A percentile compares a stretch with the other conserved stretches of the same genome.
Conservation (phyloP, 2,113 vertebrate genomes). For the Lipotes vexillifer region DNA sequence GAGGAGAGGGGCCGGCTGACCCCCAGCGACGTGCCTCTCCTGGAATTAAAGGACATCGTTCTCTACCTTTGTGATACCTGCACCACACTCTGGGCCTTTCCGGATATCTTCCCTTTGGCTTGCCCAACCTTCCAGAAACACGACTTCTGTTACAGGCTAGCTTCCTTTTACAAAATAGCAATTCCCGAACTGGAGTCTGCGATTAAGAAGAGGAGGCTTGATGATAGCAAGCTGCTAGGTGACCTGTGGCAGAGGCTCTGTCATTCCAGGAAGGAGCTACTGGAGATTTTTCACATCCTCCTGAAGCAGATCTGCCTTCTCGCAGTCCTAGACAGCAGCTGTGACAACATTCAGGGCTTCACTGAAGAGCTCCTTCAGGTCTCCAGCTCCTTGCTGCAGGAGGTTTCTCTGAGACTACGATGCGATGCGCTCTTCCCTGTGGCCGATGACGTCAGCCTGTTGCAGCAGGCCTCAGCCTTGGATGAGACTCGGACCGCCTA, state of each 20-base stretch:
- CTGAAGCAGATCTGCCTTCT: constrained; percentile 92
- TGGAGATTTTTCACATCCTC: constrained; percentile 90
- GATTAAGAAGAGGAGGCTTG: constrained; percentile 88
- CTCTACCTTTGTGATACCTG: constrained; percentile 93
- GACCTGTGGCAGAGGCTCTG: constrained; percentile 93
- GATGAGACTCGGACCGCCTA: constrained; percentile 95
- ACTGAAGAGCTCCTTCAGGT: constrained; percentile 95
- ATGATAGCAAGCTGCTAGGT: constrained; percentile 86
- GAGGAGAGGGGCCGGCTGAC: constrained; percentile 80
- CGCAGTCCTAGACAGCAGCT: constrained; percentile 93
- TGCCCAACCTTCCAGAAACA: constrained; percentile 91
- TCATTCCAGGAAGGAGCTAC: constrained; percentile 90
- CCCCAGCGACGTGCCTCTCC: constrained; percentile 86
- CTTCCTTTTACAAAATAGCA: constrained; percentile 90
- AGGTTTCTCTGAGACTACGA: constrained; percentile 95
- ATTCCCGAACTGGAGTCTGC: constrained; percentile 92
- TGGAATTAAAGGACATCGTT: constrained; percentile 91
- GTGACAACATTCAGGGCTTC: constrained; percentile 87
- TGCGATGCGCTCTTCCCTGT: constrained; percentile 89
- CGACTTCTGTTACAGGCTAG: constrained; percentile 90
- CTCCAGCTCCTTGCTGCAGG: constrained; percentile 90
- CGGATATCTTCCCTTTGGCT: constrained; percentile 92
- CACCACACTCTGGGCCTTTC: constrained; percentile 93
- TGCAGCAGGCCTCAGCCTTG: constrained; percentile 92
- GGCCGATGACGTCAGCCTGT: constrained; percentile 92